Base-by-base conservation (phyloP, 2,797 vertebrate species). In the Characodon lateralis region DNA sequence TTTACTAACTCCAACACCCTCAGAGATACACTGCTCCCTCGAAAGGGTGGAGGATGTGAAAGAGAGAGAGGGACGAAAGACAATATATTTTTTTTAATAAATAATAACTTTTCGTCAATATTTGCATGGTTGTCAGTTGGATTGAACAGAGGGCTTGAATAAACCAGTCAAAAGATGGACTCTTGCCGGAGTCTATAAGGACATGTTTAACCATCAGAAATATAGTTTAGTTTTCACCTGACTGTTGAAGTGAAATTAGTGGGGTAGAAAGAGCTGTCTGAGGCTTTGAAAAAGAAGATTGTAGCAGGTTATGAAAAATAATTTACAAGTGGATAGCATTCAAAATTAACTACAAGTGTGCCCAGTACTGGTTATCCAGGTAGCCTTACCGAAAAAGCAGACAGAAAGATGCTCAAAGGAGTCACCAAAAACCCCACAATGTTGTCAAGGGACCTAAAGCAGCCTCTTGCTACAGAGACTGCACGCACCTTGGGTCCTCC, bases 1-100 rank as follows among this genome's bases (percentile, higher is more conserved):
- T 92, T 84, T 85, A 85, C 85, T 87, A 75, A 69, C 39, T 69
- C 66, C 41, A 58, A 26, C 12, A n/a, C 56, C 56, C 56, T 58
- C 56, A 69, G 41, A 51, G 14, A n/a, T 69, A n/a, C 66, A 69
- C 66, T n/a, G 12, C 66, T 69, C 66, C 66, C 66, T 69, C 66
- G 13, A 41, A 41, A 43, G 63, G 22, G 20, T 24, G 63, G 35
- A 66, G 22, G 63, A 69, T 2, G 2, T 10, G 24, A 26, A 69
- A 46, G n/a, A 24, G 41, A 69, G 66, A 46, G 41, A 46, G 41
- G 41, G 66, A 69, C 13, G 41, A 26, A 12, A 69, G 22, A 69
- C 66, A 69, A 6, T 48, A 13, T 48, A 48, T 9, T 48, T 13
- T 13, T 48, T 48, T 48, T 13, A 35, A 35, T 48, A 48, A 9